Evolutionary conservation across 2,797 vertebrate genomes (phyloP).

Genomic region (Sebastes aleutianus): DNA sequence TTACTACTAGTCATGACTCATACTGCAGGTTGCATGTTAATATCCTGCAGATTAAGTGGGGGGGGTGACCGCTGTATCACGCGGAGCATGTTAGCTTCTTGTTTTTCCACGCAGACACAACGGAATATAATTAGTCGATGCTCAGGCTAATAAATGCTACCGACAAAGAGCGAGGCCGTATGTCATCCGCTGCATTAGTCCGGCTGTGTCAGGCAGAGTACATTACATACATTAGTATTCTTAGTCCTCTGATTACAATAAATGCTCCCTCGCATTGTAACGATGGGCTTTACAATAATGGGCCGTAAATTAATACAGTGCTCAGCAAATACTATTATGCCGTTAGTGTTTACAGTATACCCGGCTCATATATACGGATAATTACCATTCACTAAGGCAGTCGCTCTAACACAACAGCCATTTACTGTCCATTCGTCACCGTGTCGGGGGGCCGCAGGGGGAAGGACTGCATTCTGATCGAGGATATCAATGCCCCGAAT

Average conservation of each 20-base stretch:
- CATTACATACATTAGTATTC: constrained; percentile 77
- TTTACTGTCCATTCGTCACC: constrained; percentile 71
- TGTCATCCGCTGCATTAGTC: constrained; percentile 69
- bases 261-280: constrained; percentile 66
- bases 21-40: constrained; percentile 46
- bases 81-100: constrained; percentile 27
- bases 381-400: constrained; percentile 75
- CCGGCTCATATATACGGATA: constrained; percentile 64
- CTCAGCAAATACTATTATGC: constrained; percentile 76
- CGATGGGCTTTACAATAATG: constrained; percentile 78
- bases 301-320: constrained; percentile 82
- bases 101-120: constrained; percentile 48
- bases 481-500: constrained; percentile 56
- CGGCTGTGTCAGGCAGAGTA: constrained; percentile 63
- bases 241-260: constrained; percentile 71
- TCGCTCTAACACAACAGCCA: constrained; percentile 72
- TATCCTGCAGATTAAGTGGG: constrained; percentile 50
- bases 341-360: constrained; percentile 70
- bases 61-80: constrained; percentile 39
- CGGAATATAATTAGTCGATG: constrained; percentile 59
- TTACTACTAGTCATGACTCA: constrained; percentile 59
- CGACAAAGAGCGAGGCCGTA: constrained; percentile 65
- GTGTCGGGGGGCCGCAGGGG: background rate
- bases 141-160: constrained; percentile 67
- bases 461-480: constrained; percentile 57